Evolutionary conservation across 2,113 vertebrate genomes (phyloP), one percentile per base, ranked within the genome.

Genomic region (Cryptotis parvus): DNA sequence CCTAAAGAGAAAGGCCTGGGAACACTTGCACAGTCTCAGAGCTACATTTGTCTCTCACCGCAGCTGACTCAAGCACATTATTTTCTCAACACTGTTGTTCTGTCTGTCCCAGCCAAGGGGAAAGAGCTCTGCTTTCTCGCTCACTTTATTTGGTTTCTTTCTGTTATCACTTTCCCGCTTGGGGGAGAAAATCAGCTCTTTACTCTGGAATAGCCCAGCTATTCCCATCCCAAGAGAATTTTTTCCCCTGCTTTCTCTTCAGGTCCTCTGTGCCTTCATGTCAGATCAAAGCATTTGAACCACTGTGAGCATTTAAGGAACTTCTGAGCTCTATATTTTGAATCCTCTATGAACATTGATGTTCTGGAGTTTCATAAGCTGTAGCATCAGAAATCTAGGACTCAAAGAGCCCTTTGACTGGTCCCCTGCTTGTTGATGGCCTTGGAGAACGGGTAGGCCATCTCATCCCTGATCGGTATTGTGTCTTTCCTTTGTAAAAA

Each of bases 211-310:
- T 35, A 49, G 45, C 45, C 55, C 65, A 9, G n/a, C 4, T 29
- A 18, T 24, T 76, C 1, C 3, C 2, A 9, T 49, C 92, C 61
- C 61, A 65, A 82, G 35, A 87, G 43, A 89, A 66, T 69, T 27
- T 43, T 87, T 61, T 74, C 61, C 55, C 55, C 82, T 63, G 70
- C 91, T 79, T 75, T 24, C 49, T 68, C 49, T 93, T 49, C 66
- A 82, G 22, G 24, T 6, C 27, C 31, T 41, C 41, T 14, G 3
- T 4, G 66, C 35, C 45, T 90, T 75, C 49, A 77, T 78, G 89
- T 93, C 76, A 78, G 70, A 82, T 69, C 65, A 65, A 90, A 39
- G 33, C 29, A 35, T 79, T 88, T 91, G 86, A 75, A 69, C 14
- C 29, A 29, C 2, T 0, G 22, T 37, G 68, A 33, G 29, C 58